Evolutionary conservation across 1,140 invertebrate genomes (phyloP), one percentile per base, ranked within the genome.

Genomic region (Agrilus planipennis): DNA sequence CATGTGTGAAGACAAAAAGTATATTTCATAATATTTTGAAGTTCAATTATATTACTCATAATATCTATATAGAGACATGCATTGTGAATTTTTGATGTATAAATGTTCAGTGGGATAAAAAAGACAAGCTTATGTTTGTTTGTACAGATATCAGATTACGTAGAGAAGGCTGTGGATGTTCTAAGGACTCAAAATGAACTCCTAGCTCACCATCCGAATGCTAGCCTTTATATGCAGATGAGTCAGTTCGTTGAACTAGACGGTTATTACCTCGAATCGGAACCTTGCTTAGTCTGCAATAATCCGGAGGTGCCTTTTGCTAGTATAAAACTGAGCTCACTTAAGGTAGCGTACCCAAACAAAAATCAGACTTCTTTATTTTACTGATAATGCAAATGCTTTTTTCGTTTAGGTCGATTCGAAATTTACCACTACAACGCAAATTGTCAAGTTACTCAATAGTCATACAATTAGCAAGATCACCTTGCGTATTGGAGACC

Each of bases 361-460:
- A 38, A 12, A 38, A 38, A 25, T 5, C 10, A 38, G 15, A 19
- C 20, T 28, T 11, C 10, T 20, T 2, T 31, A 12, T 14, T n/a
- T n/a, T n/a, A n/a, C n/a, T n/a, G n/a, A 12, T 20, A 15, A 32
- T 11, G 12, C 11, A 30, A 3, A 22, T 4, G 10, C 31, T 44
- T 40, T n/a, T n/a, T n/a, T n/a, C n/a, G 7, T 38, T 7, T 4
- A 65, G 70, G 81, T 89, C 25, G 94, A 98, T 68, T 92, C 91
- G 0, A 91, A 96, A 68, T 99, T 93, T 59, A 97, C 93, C 1
- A 96, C 93, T 1, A 95, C 88, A 2, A 95, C 91, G 2, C 92
- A 96, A 67, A 94, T 98, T 35, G 89, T 97, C 1, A 98, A 98
- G 67, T 67, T 99, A 31, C 79, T 93, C 20, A 87, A 87, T 32